Evolutionary conservation across 92 coral and sea anemone genomes (phyloP), one percentile per base, ranked within the genome.

Genomic region (Montipora capitata): DNA sequence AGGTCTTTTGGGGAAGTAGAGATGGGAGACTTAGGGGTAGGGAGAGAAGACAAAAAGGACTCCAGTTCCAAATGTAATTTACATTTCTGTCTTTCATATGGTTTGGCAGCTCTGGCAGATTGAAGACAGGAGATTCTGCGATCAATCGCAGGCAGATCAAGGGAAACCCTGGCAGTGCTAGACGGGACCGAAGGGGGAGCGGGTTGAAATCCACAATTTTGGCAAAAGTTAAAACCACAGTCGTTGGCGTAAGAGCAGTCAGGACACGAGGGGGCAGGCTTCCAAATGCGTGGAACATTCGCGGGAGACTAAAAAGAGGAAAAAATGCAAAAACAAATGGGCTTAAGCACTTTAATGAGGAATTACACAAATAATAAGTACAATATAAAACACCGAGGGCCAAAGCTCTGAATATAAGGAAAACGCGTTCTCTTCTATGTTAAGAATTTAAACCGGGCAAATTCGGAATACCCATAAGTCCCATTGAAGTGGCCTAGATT

Each of bases 161-260:
- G 48, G 48, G 45, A 10, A 68, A 68, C 73, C 11, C 54, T 70
- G 54, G 75, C 1, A n/a, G 75, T 6, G n/a, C 35, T 70, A 41
- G 75, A 10, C 20, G 75, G 16, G 42, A 13, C 6, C 75, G 54
- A 70, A 42, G 10, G 75, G 54, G 75, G 75, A 41, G 75, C 20
- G 10, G 75, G 20, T 41, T 70, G 75, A 70, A 70, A 70, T 4
- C 75, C 75, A 70, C 75, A 68, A 9, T 10, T 8, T 6, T 68
- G 79, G 16, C 83, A 85, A 16, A 16, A 72, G 69, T 49, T 68
- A 48, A 84, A 84, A 56, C 27, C 81, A 41, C 15, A 13, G 68
- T 84, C 83, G 63, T 84, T 74, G 14, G 88, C 43, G 68, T 84
- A 84, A 40, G 42, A 56, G 45, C 88, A 74, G 12, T 84, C 88